Base-by-base conservation (phyloP, 1,140 invertebrate species). In the Saccostrea echinata region DNA sequence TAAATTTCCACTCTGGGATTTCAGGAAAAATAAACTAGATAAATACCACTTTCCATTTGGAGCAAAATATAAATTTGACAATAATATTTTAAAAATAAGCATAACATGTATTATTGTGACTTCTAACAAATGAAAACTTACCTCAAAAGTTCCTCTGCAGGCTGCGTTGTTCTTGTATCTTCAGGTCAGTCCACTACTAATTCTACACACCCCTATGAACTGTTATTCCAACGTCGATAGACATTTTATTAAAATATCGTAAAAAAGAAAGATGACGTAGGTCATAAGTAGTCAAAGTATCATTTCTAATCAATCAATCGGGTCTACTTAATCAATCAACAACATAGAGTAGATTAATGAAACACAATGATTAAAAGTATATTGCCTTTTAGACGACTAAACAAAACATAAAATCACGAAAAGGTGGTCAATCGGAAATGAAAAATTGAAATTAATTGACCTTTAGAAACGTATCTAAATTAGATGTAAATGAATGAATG, bases 391-490 rank as follows among this genome's bases (percentile, higher is more conserved):
- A 33, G 6, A 30, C 33, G 12, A 27, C 24, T 76, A 27, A 33
- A 33, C 68, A 35, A 33, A 24, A 43, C 24, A 64, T 4, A 64
- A 21, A 64, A 64, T n/a, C 57, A 64, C 3, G 24, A 24, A 76
- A 30, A 76, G 68, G 68, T 76, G 68, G 11, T 76, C 68, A 76
- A 33, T 16, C 27, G 30, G 68, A 76, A 76, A 76, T 76, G 68
- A 76, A 76, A 76, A 76, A 76, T 76, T 76, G 68, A 76, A 76
- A 76, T 76, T 16, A 76, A 76, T 76, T 27, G 16, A 9, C 24
- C 57, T 1, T 21, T 43, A 43, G 6, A 8, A 3, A 43, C 43
- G 43, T 43, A 43, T 61, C 55, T 61, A 21, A 61, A 61, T 21
- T 61, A n/a, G n/a, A 61, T 21, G 55, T 61, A 61, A 61, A 61